These are phyloP conservation scores for Globodera rostochiensis DNA, from an alignment of 1,140 invertebrate genomes.

Conservation along the genomic window DNA sequence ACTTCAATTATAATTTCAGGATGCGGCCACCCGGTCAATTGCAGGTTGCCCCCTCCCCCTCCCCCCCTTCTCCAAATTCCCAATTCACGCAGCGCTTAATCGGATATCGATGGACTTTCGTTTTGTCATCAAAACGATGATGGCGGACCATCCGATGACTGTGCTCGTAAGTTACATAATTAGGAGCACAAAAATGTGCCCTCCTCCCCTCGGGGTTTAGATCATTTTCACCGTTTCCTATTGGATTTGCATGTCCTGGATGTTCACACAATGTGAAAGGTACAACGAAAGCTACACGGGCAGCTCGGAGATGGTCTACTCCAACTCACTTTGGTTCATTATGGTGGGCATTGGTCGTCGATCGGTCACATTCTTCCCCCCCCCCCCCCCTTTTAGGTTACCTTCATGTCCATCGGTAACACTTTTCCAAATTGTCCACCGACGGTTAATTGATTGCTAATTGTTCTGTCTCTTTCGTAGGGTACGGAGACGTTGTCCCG, in stretches of 20 bases:
- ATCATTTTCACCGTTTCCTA: constrained; percentile 63
- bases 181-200: background rate
- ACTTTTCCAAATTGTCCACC: background rate
- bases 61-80: background rate
- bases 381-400: constrained; percentile 49
- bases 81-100: constrained; percentile 51
- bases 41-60: constrained; percentile 31
- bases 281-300: constrained; percentile 50
- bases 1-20: constrained; percentile 32
- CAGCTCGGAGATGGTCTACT: constrained; percentile 67
- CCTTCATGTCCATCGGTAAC: constrained; percentile 62
- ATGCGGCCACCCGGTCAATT: constrained; percentile 60
- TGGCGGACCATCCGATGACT: constrained; percentile 64
- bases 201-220: background rate
- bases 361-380: constrained; percentile 9
- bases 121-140: constrained; percentile 60
- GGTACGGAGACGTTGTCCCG: constrained; percentile 62
- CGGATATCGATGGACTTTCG: constrained; percentile 65
- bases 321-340: constrained; percentile 71
- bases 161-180: constrained; percentile 39
- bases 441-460: background rate
- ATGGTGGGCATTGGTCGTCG: constrained; percentile 50
- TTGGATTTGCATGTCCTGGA: constrained; percentile 66
- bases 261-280: constrained; percentile 63
- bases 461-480: constrained; percentile 11